Evolutionary conservation across 1,140 invertebrate species (phyloP).

Genomic region (Tribolium madens): DNA sequence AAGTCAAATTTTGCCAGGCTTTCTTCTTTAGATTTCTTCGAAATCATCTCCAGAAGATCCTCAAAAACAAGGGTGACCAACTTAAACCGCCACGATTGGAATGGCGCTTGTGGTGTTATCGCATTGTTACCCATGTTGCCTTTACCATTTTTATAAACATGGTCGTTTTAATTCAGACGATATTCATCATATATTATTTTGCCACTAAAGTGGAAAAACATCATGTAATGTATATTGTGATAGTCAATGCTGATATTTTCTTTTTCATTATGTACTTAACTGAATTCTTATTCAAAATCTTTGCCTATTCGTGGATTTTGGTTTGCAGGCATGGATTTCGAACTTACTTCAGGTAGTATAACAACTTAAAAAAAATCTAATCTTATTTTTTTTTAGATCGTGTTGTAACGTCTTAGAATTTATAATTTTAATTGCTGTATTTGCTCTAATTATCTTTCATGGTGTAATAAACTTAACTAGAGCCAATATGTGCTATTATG

Average conservation of each 20-base stretch:
- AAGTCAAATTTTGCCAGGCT: not conserved
- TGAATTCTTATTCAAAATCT: slow-evolving; percentile 40
- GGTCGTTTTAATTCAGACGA: not conserved
- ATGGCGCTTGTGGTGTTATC: not conserved
- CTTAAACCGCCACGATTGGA: slow-evolving; percentile 65
- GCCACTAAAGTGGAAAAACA: not conserved
- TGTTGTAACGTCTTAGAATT: not conserved
- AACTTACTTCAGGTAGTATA: slow-evolving; percentile 36
- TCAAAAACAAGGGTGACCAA: slow-evolving; percentile 54
- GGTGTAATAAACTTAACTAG: not conserved
- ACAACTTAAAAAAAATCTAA: not conserved
- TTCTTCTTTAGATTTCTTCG: not conserved
- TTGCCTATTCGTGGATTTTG: slow-evolving; percentile 39
- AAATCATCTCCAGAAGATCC: not conserved
- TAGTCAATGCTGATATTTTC: not conserved
- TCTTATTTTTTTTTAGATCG: not conserved
- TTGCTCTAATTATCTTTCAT: not conserved
- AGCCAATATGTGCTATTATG: not conserved
- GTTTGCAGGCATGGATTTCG: slow-evolving; percentile 36
- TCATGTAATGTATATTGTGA: not conserved
- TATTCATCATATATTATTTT: not conserved
- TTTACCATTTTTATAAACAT: not conserved
- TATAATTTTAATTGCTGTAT: not conserved
- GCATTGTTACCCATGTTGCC: not conserved
- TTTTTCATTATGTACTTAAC: slow-evolving; percentile 33